These are phyloP conservation scores for Paedocypris micromegethes DNA, from an alignment of 2,797 vertebrate genomes.

Conservation along the genomic window DNA sequence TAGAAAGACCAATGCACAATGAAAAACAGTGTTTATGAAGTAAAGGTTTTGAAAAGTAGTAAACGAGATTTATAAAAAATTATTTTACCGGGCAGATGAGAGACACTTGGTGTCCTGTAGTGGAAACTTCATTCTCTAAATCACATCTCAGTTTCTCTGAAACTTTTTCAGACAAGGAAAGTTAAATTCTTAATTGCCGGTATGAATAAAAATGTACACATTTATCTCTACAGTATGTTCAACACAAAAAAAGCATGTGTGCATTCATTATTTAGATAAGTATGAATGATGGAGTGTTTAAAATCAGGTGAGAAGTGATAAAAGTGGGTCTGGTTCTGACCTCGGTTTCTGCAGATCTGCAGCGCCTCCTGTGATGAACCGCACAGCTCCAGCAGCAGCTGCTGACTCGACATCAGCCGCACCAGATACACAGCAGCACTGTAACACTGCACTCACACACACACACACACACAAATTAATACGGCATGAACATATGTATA, in stretches of 20 bases:
- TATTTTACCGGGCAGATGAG: slow-evolving; percentile 76
- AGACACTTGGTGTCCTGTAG: slow-evolving; percentile 76
- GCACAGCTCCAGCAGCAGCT: slow-evolving; percentile 73
- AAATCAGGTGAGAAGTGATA: neutral
- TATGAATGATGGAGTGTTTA: no score
- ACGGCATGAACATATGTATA: neutral
- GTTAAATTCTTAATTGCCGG: no score
- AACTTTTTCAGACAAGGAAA: slow-evolving; percentile 55
- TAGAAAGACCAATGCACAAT: no score
- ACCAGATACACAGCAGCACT: slow-evolving; percentile 76
- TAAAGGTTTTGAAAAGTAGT: no score
- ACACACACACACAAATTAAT: neutral
- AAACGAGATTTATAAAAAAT: neutral
- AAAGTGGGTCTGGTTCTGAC: slow-evolving; percentile 55
- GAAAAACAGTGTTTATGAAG: no score
- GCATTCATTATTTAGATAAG: neutral
- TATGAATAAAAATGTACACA: neutral
- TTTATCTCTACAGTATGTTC: neutral
- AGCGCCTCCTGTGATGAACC: slow-evolving; percentile 70
- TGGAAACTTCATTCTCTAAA: slow-evolving; percentile 76
- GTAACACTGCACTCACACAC: slow-evolving; percentile 62
- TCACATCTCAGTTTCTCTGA: slow-evolving; percentile 76
- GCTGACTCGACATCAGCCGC: slow-evolving; percentile 67
- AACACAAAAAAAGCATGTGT: neutral
- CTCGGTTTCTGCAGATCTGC: slow-evolving; percentile 71